Percentiles rank a stretch among this genome's conserved stretches.
These are phyloP conservation scores for Melanaphis sacchari DNA, from an alignment of 1,140 invertebrate genomes.

Conservation along the genomic window DNA sequence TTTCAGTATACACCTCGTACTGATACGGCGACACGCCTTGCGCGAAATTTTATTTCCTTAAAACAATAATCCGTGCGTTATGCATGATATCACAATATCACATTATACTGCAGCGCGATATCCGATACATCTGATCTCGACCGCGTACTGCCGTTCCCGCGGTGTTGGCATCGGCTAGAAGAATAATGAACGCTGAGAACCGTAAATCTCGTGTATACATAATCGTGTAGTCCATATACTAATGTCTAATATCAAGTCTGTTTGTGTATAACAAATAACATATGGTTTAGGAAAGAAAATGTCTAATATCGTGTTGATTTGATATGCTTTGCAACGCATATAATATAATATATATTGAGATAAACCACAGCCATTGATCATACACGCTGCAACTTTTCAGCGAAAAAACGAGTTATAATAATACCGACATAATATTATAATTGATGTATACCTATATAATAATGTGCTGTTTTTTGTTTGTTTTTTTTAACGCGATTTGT, in stretches of 20 bases:
- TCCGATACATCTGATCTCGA: not conserved
- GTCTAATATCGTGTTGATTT: not conserved
- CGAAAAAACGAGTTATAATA: not conserved
- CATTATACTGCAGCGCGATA: not conserved
- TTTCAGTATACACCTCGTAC: not conserved
- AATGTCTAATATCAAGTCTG: not conserved
- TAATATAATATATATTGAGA: not conserved
- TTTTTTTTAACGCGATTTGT: not conserved
- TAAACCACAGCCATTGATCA: not conserved
- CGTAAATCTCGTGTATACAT: not conserved
- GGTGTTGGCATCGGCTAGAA: not conserved
- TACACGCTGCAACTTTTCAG: not conserved
- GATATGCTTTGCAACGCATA: not conserved
- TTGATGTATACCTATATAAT: not conserved
- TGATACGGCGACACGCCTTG: not conserved
- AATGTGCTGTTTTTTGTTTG: not conserved
- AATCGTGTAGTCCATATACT: not conserved
- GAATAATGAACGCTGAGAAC: not conserved
- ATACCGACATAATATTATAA: constrained; percentile 2
- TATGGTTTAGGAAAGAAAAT: not conserved
- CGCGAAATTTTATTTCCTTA: not conserved
- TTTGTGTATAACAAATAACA: not conserved
- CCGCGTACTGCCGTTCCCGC: not conserved
- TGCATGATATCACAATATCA: not conserved
- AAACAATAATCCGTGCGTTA: not conserved